Conservation (phyloP, 2,888 invertebrate genomes). For the Alviniconcha strummeri region DNA sequence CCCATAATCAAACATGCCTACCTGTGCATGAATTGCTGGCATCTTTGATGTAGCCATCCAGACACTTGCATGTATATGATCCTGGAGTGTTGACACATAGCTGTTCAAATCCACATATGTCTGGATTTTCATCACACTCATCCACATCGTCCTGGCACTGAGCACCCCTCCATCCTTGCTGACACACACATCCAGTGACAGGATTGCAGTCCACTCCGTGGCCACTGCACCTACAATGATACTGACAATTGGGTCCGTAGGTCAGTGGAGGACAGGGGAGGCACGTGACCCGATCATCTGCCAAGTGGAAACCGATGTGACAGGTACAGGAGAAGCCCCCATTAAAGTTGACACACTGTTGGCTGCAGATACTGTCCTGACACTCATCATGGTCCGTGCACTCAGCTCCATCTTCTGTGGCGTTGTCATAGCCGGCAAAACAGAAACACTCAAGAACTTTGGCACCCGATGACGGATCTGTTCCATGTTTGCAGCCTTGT, state of each 20-base stretch:
- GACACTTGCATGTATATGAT: constrained; percentile 62
- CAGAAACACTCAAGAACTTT: neutral
- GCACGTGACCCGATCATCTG: constrained; percentile 23
- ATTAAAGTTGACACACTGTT: constrained; percentile 26
- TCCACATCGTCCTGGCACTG: constrained; percentile 58
- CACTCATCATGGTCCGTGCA: constrained; percentile 35
- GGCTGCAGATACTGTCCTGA: constrained; percentile 16
- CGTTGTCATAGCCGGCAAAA: neutral
- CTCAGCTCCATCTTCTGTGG: too few species aligned
- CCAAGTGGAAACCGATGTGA: constrained; percentile 29
- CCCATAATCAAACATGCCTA: too few species aligned
- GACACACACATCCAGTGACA: constrained; percentile 55
- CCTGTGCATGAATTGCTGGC: neutral
- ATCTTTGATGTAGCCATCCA: constrained; percentile 45
- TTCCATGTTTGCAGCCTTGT: neutral
- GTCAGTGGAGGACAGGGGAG: neutral
- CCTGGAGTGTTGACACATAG: constrained; percentile 78
- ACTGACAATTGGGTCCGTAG: constrained; percentile 40
- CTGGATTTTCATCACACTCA: constrained; percentile 79
- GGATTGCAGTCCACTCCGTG: constrained; percentile 35
- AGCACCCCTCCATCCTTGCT: constrained; percentile 55
- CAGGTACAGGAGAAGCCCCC: constrained; percentile 35
- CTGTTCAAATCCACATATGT: constrained; percentile 84
- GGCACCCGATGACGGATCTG: neutral
- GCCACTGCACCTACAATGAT: constrained; percentile 37